Evolutionary conservation across 1,140 invertebrate genomes (phyloP).

Genomic region (Drosophila melanica): DNA sequence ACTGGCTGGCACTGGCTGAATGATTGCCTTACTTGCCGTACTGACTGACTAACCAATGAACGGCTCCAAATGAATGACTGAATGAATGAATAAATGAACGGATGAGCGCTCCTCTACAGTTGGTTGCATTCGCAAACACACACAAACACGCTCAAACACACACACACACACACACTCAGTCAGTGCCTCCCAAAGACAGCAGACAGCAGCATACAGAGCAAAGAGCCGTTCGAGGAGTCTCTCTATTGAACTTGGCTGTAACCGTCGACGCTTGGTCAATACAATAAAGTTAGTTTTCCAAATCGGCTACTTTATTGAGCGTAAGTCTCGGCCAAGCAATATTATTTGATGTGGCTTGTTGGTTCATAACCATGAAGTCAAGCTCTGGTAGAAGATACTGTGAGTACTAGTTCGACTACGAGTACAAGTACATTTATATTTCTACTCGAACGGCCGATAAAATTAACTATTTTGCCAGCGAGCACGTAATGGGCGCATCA

Average conservation of each 20-base stretch:
- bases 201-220: not conserved
- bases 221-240: constrained; percentile 9
- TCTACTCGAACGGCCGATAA: constrained; percentile 72
- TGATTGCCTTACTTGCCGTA: constrained; percentile 72
- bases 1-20: constrained; percentile 61
- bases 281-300: constrained; percentile 78
- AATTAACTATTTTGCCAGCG: constrained; percentile 75
- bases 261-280: constrained; percentile 37
- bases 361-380: constrained; percentile 70
- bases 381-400: constrained; percentile 16
- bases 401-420: constrained; percentile 1
- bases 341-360: constrained; percentile 77
- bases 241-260: constrained; percentile 72
- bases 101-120: constrained; percentile 78
- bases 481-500: constrained; percentile 78
- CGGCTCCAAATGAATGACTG: constrained; percentile 77
- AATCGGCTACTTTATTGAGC: constrained; percentile 81
- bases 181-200: constrained; percentile 1
- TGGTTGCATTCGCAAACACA: constrained; percentile 78
- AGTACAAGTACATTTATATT: constrained; percentile 72
- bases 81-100: constrained; percentile 82
- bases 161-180: not conserved
- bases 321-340: constrained; percentile 64
- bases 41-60: constrained; percentile 82
- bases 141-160: constrained; percentile 34